phyloP scores from a whole-genome alignment of 1,140 invertebrate species.

The Lucilia sericata region DNA sequence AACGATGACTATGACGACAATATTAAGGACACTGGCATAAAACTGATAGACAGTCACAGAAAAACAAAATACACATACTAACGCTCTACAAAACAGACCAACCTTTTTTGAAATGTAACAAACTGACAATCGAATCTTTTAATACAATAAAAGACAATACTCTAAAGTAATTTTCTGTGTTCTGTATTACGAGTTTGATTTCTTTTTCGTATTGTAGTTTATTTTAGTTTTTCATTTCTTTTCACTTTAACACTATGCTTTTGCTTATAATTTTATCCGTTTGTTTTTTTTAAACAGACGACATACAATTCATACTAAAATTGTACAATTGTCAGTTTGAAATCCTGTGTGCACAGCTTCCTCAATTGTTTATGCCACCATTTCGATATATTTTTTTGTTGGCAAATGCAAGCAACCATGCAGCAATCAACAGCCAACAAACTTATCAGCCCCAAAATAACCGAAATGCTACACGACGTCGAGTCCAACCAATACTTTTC shows the following conservation, averaged over 20 bases:
- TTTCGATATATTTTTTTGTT: not conserved
- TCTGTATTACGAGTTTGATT: not conserved
- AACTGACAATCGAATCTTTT: not conserved
- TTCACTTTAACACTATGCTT: conserved; percentile 34
- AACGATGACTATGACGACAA: not conserved
- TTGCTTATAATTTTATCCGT: not conserved
- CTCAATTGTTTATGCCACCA: not conserved
- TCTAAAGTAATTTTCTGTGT: conserved; percentile 32
- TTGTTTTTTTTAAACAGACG: no score
- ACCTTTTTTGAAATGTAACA: not conserved
- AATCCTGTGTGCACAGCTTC: not conserved
- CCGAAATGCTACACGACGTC: not conserved
- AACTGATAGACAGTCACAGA: not conserved
- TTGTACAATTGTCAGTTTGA: conserved; percentile 35
- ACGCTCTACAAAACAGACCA: not conserved
- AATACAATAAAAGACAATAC: conserved; percentile 19
- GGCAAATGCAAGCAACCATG: not conserved
- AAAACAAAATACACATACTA: not conserved
- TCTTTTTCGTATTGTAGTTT: not conserved
- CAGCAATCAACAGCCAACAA: not conserved
- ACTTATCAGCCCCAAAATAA: not conserved
- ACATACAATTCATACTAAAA: not conserved
- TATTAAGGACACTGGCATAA: not conserved
- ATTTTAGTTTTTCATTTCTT: conserved; percentile 6
- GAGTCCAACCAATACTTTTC: not conserved